phyloP scores from a whole-genome alignment of 2,113 vertebrate species.

The Spheniscus mendiculus region DNA sequence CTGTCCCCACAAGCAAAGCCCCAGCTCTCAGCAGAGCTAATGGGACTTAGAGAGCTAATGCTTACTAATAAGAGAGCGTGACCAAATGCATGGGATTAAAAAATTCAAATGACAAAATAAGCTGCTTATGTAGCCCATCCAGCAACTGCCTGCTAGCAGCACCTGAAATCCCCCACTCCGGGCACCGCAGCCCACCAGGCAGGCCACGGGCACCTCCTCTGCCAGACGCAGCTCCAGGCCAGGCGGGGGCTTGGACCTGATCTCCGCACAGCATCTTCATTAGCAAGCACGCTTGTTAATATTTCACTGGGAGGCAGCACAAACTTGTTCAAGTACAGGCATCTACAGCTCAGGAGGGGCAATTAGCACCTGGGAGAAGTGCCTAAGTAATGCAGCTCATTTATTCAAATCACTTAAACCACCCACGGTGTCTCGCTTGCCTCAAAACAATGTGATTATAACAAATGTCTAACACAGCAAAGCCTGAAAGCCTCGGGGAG shows the following conservation, averaged over 20 bases:
- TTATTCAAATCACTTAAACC: not conserved
- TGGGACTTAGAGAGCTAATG: constrained; percentile 61
- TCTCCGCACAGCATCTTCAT: not conserved
- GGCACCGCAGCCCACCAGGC: not conserved
- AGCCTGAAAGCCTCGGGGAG: constrained; percentile 9
- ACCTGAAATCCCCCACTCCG: not conserved
- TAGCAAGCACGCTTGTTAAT: rapidly evolving
- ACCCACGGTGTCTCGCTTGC: not conserved
- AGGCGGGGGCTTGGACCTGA: not conserved
- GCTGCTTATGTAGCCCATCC: constrained; percentile 25
- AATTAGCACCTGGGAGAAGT: not conserved
- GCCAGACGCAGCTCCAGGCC: not conserved
- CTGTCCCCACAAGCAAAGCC: not conserved
- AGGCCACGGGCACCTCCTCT: not conserved
- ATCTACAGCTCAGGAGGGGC: not conserved
- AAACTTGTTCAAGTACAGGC: not conserved
- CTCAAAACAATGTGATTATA: constrained; percentile 6
- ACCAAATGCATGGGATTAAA: constrained; percentile 19
- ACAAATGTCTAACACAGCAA: not conserved
- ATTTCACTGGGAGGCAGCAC: not conserved
- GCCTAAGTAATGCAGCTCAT: not conserved
- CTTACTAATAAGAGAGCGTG: constrained; percentile 51
- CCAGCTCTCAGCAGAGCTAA: constrained; percentile 1
- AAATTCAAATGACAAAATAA: constrained; percentile 69
- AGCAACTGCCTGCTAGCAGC: not conserved